These are phyloP conservation scores for Lepidocyrtinus sp. DNA, from an alignment of 2,888 invertebrate species.

Conservation along the genomic window DNA sequence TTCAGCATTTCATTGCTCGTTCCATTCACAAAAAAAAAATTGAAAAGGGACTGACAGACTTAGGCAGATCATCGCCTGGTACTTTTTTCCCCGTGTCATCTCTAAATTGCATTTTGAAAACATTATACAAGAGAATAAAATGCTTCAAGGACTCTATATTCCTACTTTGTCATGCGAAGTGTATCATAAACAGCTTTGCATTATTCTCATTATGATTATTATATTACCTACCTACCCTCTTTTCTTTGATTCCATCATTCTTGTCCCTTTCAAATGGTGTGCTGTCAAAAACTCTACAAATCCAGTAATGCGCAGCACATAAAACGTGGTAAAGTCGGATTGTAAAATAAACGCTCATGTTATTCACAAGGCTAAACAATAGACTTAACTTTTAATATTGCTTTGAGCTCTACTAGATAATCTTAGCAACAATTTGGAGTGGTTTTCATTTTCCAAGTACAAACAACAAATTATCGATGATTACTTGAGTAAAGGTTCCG, in stretches of 20 bases:
- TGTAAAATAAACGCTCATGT: too few relatives aligned
- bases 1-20: slow-evolving; percentile 52
- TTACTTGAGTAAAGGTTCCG: too few relatives aligned
- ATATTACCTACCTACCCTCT: slow-evolving; percentile 10
- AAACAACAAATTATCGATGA: too few relatives aligned
- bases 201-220: slow-evolving; percentile 43
- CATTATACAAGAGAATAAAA: slow-evolving; percentile 16
- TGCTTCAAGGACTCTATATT: slow-evolving; percentile 55
- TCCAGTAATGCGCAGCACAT: too few relatives aligned
- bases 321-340: too few relatives aligned
- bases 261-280: background rate
- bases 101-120: slow-evolving; percentile 28
- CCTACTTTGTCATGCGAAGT: slow-evolving; percentile 47
- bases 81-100: slow-evolving; percentile 34
- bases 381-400: too few relatives aligned
- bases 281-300: too few relatives aligned
- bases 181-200: slow-evolving; percentile 59
- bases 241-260: background rate
- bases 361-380: too few relatives aligned
- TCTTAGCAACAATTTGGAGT: too few relatives aligned
- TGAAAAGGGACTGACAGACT: slow-evolving; percentile 52
- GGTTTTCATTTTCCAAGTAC: too few relatives aligned
- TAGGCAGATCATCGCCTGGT: slow-evolving; percentile 30
- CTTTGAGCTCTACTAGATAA: too few relatives aligned
- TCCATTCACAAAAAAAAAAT: slow-evolving; percentile 57